Evolutionary conservation across 2,888 invertebrate genomes (phyloP).

Genomic region (Eristalinus aeneus): DNA sequence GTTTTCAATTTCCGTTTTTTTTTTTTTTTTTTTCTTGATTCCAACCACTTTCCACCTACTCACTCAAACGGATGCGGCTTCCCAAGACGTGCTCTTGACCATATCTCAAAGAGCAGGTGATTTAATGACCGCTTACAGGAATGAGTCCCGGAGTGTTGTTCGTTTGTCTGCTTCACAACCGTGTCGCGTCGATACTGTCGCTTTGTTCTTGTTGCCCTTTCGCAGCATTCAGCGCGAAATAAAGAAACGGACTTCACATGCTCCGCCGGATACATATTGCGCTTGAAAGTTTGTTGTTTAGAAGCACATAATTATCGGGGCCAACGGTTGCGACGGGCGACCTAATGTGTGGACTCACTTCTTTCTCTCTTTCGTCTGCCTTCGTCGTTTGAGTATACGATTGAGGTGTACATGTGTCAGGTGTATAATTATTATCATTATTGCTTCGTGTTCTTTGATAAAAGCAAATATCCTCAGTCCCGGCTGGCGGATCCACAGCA

Average conservation of each 20-base stretch:
- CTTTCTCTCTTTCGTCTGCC: conserved; percentile 1
- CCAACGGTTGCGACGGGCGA: neutral
- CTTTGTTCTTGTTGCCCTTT: neutral
- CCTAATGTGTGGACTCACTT: conserved; percentile 5
- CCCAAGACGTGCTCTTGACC: neutral
- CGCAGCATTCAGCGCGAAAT: neutral
- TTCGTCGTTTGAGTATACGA: neutral
- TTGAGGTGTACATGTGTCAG: conserved; percentile 27
- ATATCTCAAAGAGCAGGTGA: neutral
- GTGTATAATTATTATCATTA: conserved; percentile 40
- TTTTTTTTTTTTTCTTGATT: conserved; percentile 11
- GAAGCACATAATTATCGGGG: conserved; percentile 29
- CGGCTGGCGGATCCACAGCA: neutral
- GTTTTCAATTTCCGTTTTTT: conserved; percentile 19
- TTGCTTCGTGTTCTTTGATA: conserved; percentile 37
- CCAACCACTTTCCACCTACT: conserved; percentile 8
- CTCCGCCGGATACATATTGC: neutral
- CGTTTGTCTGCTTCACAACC: neutral
- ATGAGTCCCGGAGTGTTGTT: neutral
- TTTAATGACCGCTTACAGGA: conserved; percentile 12
- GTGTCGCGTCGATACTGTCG: neutral
- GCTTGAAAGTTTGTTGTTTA: conserved; percentile 13
- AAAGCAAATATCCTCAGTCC: conserved; percentile 18
- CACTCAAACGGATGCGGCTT: conserved; percentile 4
- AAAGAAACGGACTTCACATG: neutral